These are phyloP conservation scores for Hydraecia micacea DNA, from an alignment of 2,888 invertebrate genomes.

Conservation along the genomic window DNA sequence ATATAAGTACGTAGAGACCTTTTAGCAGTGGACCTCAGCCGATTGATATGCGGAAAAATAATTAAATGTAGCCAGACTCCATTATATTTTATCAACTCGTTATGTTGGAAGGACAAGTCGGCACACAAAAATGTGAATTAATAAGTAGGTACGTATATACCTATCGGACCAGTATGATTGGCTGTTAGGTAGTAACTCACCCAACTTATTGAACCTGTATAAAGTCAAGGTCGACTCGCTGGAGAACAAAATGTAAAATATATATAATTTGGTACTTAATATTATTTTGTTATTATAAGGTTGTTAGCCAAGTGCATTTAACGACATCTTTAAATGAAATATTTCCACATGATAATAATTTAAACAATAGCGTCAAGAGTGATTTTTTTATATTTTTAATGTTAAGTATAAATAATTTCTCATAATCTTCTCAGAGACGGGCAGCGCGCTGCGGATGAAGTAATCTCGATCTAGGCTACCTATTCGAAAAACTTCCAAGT, in stretches of 20 bases:
- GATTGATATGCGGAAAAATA: slow-evolving; percentile 2
- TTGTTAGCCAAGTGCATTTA: neutral
- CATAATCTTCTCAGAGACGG: slow-evolving; percentile 27
- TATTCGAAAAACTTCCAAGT: slow-evolving; percentile 57
- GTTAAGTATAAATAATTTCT: slow-evolving; percentile 28
- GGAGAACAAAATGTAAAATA: neutral
- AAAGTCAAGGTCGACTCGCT: slow-evolving; percentile 48
- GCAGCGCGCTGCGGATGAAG: slow-evolving; percentile 35
- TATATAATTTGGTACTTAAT: neutral
- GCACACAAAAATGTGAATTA: slow-evolving; percentile 22
- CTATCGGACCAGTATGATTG: slow-evolving; percentile 45
- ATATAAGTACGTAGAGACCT: neutral
- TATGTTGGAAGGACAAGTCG: slow-evolving; percentile 21
- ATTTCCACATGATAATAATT: slow-evolving; percentile 1
- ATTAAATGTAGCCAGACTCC: slow-evolving; percentile 4
- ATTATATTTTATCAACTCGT: slow-evolving; percentile 6
- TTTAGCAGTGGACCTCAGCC: neutral
- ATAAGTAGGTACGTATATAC: slow-evolving; percentile 5
- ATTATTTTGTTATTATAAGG: neutral
- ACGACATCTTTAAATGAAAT: neutral
- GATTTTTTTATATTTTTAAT: neutral
- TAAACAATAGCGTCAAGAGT: neutral
- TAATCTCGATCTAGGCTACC: slow-evolving; percentile 59
- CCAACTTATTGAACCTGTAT: slow-evolving; percentile 9
- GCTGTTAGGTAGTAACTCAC: slow-evolving; percentile 19